Evolutionary conservation across 2,113 vertebrate species (phyloP).

Genomic region (Catharus minimus): DNA sequence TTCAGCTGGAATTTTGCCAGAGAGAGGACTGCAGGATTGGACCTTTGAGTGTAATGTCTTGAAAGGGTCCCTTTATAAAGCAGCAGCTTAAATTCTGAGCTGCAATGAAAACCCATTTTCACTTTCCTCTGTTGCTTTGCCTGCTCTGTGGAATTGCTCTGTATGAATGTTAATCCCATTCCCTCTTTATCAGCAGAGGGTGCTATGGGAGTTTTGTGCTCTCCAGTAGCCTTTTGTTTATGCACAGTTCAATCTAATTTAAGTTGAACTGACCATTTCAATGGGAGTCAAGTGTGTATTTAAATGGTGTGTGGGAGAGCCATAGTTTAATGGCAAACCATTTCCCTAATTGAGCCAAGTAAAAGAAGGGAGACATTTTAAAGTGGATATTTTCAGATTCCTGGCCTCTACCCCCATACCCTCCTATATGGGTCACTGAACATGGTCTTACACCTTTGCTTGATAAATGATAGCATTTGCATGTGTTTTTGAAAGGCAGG

Average conservation of each 20-base stretch:
- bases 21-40: conserved; percentile 35
- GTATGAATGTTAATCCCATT: conserved; percentile 53
- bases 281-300: conserved; percentile 64
- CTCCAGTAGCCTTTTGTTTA: conserved; percentile 52
- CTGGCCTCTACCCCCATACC: not conserved
- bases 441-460: not conserved
- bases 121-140: conserved; percentile 35
- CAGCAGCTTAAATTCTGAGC: conserved; percentile 56
- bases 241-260: conserved; percentile 67
- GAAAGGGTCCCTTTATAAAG: conserved; percentile 53
- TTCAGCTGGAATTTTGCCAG: conserved; percentile 65
- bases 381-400: conserved; percentile 53
- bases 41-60: conserved; percentile 56
- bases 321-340: conserved; percentile 59
- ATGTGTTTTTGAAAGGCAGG: not conserved
- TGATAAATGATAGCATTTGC: conserved; percentile 12
- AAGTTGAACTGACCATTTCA: conserved; percentile 66
- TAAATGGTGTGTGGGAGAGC: conserved; percentile 57
- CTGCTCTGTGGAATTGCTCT: conserved; percentile 39
- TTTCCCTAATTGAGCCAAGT: conserved; percentile 57
- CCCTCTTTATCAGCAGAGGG: conserved; percentile 70
- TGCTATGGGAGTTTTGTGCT: conserved; percentile 69
- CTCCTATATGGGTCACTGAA: conserved; percentile 19
- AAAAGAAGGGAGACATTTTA: conserved; percentile 57
- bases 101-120: conserved; percentile 52